Base-by-base conservation (phyloP, 2,888 invertebrate genomes). In the Bruchidius siliquastri region DNA sequence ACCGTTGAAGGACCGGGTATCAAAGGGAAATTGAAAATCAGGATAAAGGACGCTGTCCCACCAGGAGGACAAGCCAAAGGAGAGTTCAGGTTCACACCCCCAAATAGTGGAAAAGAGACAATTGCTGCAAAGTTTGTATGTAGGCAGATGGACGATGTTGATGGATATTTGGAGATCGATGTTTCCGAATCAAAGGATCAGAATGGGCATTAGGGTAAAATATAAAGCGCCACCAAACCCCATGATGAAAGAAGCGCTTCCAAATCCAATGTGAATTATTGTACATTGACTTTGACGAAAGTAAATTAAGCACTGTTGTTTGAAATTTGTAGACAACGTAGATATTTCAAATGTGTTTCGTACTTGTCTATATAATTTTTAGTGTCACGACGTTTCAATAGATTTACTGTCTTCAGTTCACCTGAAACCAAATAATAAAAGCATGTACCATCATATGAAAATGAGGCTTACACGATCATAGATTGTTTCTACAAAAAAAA, bases 121-220 rank as follows among this genome's bases (percentile, higher is more conserved):
- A 91, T 97, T 76, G 92, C 93, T 22, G 96, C 94, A 21, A 97
- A 96, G 85, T 97, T 97, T 86, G 90, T 90, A 71, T 95, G 96
- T 18, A 94, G 93, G 81, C 96, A 97, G 85, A 89, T 98, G 80
- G 92, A 92, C 77, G 97, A 97, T 83, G 95, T 97, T 0, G 96
- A 97, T 82, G 97, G 97, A 0, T 96, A 93, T 86, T 85, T 92
- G n/a, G 90, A 92, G 72, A 92, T 95, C 79, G 91, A 91, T 86
- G 93, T 95, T 8, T 2, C 8, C 8, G 88, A 88, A 77, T 85
- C 88, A 4, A 88, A 87, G 21, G 74, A 75, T 26, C 76, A 76
- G 67, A 78, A 79, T 76, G 77, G 76, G 13, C 73, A 74, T 68
- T 30, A 73, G 71, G 8, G 8, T 26, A 26, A 49, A 1, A 49